Conservation (phyloP, 2,888 invertebrate species). For the Ophion slaviceki region DNA sequence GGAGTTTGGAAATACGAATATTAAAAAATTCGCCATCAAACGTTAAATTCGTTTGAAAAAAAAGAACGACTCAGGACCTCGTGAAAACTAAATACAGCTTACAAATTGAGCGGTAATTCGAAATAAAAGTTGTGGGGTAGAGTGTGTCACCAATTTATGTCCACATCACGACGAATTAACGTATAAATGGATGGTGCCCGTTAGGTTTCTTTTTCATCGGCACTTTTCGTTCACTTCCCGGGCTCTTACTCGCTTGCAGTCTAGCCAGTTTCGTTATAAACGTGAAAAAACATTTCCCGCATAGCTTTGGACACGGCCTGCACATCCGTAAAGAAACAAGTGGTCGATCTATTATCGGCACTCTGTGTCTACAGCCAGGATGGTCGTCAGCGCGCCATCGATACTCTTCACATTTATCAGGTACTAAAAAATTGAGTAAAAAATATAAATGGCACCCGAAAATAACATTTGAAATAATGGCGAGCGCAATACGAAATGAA, state of each 20-base stretch:
- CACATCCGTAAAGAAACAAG: conserved; percentile 97
- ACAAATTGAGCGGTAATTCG: no score
- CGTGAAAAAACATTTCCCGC: conserved; percentile 14
- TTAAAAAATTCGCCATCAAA: no score
- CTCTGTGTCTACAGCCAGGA: conserved; percentile 97
- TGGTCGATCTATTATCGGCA: conserved; percentile 97
- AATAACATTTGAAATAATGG: background rate
- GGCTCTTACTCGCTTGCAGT: background rate
- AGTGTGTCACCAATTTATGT: no score
- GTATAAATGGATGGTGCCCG: no score
- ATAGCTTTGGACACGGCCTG: conserved; percentile 94
- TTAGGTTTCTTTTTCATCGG: no score
- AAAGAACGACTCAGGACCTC: no score
- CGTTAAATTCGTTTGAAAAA: no score
- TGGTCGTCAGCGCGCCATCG: conserved; percentile 93
- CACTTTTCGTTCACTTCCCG: background rate
- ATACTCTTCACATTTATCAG: conserved; percentile 96
- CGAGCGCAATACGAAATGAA: background rate
- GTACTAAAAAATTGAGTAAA: conserved; percentile 83
- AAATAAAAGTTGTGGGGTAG: no score
- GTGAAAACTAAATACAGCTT: no score
- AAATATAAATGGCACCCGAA: background rate
- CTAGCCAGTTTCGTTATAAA: background rate
- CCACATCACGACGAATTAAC: no score
- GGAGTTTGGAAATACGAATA: no score